phyloP scores from a whole-genome alignment of 2,888 invertebrate genomes.

The Cistogaster globosa region DNA sequence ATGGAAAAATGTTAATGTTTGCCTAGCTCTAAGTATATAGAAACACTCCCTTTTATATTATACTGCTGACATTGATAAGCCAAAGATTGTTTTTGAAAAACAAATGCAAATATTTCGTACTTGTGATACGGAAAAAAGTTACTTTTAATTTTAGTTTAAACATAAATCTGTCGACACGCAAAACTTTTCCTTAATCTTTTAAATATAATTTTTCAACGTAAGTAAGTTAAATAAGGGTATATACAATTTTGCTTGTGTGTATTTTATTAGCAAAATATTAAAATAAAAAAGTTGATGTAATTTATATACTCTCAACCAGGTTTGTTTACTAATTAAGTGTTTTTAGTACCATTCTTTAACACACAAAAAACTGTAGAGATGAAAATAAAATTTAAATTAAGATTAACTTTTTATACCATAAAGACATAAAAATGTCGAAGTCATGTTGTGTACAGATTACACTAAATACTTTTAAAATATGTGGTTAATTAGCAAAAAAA shows the following conservation, averaged over 20 bases:
- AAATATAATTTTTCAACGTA: neutral
- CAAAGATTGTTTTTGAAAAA: too few species aligned
- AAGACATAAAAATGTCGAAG: neutral
- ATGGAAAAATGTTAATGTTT: neutral
- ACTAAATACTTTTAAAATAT: neutral
- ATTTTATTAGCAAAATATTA: neutral
- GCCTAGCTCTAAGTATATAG: too few species aligned
- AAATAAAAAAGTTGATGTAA: constrained; percentile 4
- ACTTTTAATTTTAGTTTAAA: too few species aligned
- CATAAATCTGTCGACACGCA: too few species aligned
- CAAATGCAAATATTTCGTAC: too few species aligned
- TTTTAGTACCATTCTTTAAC: neutral
- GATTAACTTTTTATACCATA: neutral
- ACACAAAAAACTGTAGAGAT: neutral
- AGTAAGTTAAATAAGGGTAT: neutral
- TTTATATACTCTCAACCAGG: neutral
- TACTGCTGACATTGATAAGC: too few species aligned
- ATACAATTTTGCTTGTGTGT: neutral
- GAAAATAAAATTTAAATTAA: neutral
- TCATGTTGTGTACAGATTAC: neutral
- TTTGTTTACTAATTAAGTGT: constrained; percentile 1
- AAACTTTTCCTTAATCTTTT: too few species aligned
- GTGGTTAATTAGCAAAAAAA: neutral
- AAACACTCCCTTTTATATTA: too few species aligned
- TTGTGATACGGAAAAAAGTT: too few species aligned